Conservation (phyloP, 1,140 invertebrate species). For the Daktulosphaira vitifoliae region DNA sequence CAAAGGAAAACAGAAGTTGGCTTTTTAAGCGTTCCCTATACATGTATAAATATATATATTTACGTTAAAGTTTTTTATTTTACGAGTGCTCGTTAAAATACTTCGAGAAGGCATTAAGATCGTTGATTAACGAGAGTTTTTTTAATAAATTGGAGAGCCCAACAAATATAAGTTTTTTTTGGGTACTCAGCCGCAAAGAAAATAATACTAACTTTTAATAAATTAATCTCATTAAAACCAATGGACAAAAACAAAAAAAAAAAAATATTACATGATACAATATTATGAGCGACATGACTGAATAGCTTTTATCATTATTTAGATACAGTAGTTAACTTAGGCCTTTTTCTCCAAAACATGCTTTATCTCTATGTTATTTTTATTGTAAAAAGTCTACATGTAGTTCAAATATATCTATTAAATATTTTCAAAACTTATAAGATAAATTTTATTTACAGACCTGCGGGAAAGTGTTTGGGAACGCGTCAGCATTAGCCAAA, state of each 20-base stretch:
- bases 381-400: too few relatives aligned
- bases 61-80: slow-evolving; percentile 1
- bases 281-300: too few relatives aligned
- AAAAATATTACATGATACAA: too few relatives aligned
- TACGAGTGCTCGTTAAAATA: slow-evolving; percentile 31
- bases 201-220: slow-evolving; percentile 27
- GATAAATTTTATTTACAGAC: slow-evolving; percentile 53
- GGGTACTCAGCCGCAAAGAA: slow-evolving; percentile 13
- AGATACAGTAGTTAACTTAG: too few relatives aligned
- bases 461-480: slow-evolving; percentile 93
- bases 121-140: slow-evolving; percentile 30
- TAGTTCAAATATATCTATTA: too few relatives aligned
- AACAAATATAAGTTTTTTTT: slow-evolving; percentile 24
- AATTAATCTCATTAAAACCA: slow-evolving; percentile 24
- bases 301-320: too few relatives aligned
- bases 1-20: slow-evolving; percentile 4
- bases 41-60: too few relatives aligned
- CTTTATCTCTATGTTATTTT: too few relatives aligned
- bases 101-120: slow-evolving; percentile 30
- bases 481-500: slow-evolving; percentile 92
- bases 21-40: too few relatives aligned
- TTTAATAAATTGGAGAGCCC: slow-evolving; percentile 21
- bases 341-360: too few relatives aligned
- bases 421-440: too few relatives aligned
- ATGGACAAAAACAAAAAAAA: too few relatives aligned